These are phyloP conservation scores for Sericinus montela DNA, from an alignment of 2,888 invertebrate species.

Conservation along the genomic window DNA sequence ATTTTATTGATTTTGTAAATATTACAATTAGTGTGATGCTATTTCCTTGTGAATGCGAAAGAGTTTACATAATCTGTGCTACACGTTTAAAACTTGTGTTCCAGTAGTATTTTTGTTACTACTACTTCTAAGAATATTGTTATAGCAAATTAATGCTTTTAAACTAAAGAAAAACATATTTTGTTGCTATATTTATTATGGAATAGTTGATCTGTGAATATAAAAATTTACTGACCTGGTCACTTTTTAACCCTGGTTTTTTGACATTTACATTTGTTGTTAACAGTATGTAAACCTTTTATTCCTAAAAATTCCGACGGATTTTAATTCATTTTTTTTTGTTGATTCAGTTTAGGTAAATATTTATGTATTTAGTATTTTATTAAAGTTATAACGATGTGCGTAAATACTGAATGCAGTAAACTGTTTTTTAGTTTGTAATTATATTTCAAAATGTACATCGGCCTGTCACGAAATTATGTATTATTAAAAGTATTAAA, in stretches of 20 bases:
- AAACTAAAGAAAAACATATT: no score
- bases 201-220: no score
- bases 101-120: no score
- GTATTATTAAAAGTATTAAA: background rate
- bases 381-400: constrained; percentile 8
- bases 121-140: no score
- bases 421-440: constrained; percentile 1
- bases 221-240: no score
- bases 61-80: no score
- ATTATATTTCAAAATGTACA: constrained; percentile 3
- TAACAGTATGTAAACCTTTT: no score
- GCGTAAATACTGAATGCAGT: constrained; percentile 9
- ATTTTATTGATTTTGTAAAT: constrained; percentile 41
- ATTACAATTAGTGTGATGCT: constrained; percentile 17
- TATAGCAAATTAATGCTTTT: no score
- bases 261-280: no score
- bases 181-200: no score
- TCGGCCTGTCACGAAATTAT: constrained; percentile 19
- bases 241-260: no score
- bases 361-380: constrained; percentile 18
- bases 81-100: no score
- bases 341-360: constrained; percentile 16
- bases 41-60: background rate
- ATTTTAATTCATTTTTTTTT: constrained; percentile 16
- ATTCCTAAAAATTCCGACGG: background rate